Evolutionary conservation across 2,888 invertebrate species (phyloP), one percentile per base, ranked within the genome.

Genomic region (Cerastis rubricosa): DNA sequence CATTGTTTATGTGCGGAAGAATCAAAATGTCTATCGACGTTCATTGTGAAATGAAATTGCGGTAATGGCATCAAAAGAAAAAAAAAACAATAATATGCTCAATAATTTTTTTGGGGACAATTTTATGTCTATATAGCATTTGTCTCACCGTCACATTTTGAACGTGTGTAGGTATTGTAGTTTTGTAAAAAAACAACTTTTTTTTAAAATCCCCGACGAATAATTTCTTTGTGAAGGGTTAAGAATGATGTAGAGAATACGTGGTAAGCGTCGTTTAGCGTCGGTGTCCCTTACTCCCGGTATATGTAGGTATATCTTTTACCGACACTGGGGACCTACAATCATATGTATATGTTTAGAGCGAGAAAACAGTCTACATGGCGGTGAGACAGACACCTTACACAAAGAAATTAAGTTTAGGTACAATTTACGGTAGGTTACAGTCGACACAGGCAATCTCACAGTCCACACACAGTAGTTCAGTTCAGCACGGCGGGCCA

Each of bases 371-470:
- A 3, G 29, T 59, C 29, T 59, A 59, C 8, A 3, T 2, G 43
- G 64, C 40, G n/a, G n/a, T 7, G 51, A 12, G 40, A 63, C 22
- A 7, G 25, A 59, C 8, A 8, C 11, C 63, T 22, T 40, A 40
- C 0, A 43, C 8, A 22, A 43, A 43, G 7, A 8, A 43, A n/a
- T n/a, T n/a, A 29, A 61, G 29, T 19, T 35, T 43, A 43, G 64
- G 64, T 64, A 64, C n/a, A 64, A 43, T 43, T 12, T 11, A 63
- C 9, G 14, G n/a, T 8, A 25, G 14, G n/a, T 8, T 17, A 57
- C 14, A 7, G 40, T 64, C n/a, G 45, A 68, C 74, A 74, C 74
- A 76, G 54, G 0, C 54, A 73, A 72, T 47, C 4, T 7, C 9
- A 2, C 14, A 17, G 4, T n/a, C 25, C 35, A 22, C 22, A 29